phyloP scores from a whole-genome alignment of 1,140 invertebrate genomes.

The Micrasema longulum region DNA sequence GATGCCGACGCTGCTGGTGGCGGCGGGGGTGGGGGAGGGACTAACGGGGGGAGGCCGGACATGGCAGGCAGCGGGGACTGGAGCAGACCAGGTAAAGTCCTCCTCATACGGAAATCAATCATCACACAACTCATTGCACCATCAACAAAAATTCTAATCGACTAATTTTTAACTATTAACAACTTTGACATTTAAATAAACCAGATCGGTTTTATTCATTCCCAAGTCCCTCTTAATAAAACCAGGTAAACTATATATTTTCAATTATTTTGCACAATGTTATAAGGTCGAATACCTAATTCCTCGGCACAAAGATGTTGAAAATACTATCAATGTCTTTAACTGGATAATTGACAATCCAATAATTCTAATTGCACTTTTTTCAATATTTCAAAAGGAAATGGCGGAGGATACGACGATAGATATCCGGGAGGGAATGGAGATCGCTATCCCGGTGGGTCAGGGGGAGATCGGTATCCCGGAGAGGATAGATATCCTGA shows the following conservation, averaged over 20 bases:
- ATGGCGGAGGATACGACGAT: slow-evolving; percentile 55
- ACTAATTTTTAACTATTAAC: no score
- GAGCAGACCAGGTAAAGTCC: slow-evolving; percentile 47
- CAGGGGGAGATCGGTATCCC: slow-evolving; percentile 54
- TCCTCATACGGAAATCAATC: no score
- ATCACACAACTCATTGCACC: no score
- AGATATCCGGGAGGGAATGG: slow-evolving; percentile 58
- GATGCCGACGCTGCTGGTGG: slow-evolving; percentile 48
- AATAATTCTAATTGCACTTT: slow-evolving; percentile 50
- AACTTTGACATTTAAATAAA: no score
- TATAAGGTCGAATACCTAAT: no score
- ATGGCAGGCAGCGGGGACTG: slow-evolving; percentile 44
- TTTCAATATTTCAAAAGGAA: slow-evolving; percentile 38
- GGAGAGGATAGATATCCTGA: slow-evolving; percentile 63
- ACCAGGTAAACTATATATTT: no score
- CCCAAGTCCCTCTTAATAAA: no score
- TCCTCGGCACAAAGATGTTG: slow-evolving; percentile 26
- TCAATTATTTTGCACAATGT: no score
- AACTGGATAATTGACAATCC: slow-evolving; percentile 50
- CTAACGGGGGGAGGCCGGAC: slow-evolving; percentile 42
- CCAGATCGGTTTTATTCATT: no score
- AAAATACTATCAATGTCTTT: slow-evolving; percentile 12
- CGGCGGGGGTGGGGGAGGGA: no score
- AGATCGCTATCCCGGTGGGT: slow-evolving; percentile 58
- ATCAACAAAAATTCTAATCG: no score